Conservation (phyloP, 2,113 vertebrate genomes). For the Microcebus murinus region DNA sequence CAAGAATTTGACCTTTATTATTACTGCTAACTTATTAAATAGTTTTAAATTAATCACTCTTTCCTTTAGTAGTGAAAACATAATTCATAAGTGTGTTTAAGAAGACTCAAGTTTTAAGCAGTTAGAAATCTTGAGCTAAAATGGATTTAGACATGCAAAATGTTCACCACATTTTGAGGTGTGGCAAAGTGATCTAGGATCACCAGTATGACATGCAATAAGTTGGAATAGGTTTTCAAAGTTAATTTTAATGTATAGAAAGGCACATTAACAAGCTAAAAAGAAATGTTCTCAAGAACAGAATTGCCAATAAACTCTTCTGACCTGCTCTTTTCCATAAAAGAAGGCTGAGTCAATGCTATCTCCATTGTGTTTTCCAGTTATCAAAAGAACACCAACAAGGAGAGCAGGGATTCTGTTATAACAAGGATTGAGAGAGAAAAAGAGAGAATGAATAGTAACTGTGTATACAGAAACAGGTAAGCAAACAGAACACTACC, state of each 20-base stretch:
- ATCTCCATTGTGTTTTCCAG: conserved; percentile 86
- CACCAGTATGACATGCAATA: background rate
- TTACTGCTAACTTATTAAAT: background rate
- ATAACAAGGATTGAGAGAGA: conserved; percentile 61
- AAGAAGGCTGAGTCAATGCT: conserved; percentile 93
- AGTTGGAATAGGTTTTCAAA: conserved; percentile 43
- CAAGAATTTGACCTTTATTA: conserved; percentile 34
- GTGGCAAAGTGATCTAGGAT: background rate
- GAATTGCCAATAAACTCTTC: conserved; percentile 26
- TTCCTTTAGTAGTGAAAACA: background rate
- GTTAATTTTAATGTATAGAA: conserved; percentile 31
- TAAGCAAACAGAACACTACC: conserved; percentile 25
- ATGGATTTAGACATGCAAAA: conserved; percentile 4
- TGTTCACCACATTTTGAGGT: background rate
- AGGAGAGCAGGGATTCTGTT: conserved; percentile 90
- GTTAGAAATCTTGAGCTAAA: conserved; percentile 51
- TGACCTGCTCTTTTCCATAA: conserved; percentile 95
- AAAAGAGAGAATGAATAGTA: conserved; percentile 3
- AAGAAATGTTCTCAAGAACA: conserved; percentile 34
- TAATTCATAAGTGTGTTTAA: conserved; percentile 25
- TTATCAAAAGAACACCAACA: conserved; percentile 90
- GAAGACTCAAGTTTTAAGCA: background rate
- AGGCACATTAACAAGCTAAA: conserved; percentile 19
- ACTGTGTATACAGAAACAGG: background rate
- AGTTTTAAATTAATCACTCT: conserved; percentile 11